Conservation (phyloP, 1,140 invertebrate species). For the Penaeus indicus region DNA sequence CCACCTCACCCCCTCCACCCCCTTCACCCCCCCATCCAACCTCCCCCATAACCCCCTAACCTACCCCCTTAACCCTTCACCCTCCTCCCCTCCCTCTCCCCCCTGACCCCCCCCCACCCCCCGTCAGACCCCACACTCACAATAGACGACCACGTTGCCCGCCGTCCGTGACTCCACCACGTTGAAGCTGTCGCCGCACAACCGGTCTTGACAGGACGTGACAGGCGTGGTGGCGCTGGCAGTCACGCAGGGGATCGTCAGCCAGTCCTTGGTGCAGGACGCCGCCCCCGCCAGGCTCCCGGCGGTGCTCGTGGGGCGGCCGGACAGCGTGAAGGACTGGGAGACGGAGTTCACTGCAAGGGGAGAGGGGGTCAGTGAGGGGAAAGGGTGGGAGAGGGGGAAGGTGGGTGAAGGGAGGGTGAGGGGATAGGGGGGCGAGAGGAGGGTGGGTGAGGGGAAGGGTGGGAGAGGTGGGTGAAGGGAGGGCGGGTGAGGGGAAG, state of each 20-base stretch:
- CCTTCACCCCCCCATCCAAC: no score
- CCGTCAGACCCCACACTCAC: constrained; percentile 10
- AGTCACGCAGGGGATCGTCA: constrained; percentile 79
- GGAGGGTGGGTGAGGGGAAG: no score
- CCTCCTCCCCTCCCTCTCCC: no score
- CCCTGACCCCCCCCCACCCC: neutral
- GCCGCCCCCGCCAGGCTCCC: constrained; percentile 36
- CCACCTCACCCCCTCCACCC: no score
- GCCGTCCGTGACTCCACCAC: constrained; percentile 71
- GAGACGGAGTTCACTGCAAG: constrained; percentile 40
- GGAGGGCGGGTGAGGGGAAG: no score
- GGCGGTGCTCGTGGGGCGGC: constrained; percentile 18
- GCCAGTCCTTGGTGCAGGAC: constrained; percentile 80
- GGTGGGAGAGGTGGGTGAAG: no score
- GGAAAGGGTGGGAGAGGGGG: no score
- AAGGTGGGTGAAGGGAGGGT: no score
- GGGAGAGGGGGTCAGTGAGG: neutral
- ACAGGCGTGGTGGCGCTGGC: constrained; percentile 73
- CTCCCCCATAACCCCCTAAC: no score
- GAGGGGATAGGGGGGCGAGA: no score
- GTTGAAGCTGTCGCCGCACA: constrained; percentile 81
- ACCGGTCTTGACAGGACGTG: constrained; percentile 76
- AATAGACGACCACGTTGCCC: constrained; percentile 50
- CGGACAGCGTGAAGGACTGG: constrained; percentile 55
- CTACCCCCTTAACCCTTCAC: no score